Percentiles rank a stretch among this genome's conserved stretches.
Evolutionary conservation across 1,140 invertebrate species (phyloP).

Genomic region (Drosophila orena): DNA sequence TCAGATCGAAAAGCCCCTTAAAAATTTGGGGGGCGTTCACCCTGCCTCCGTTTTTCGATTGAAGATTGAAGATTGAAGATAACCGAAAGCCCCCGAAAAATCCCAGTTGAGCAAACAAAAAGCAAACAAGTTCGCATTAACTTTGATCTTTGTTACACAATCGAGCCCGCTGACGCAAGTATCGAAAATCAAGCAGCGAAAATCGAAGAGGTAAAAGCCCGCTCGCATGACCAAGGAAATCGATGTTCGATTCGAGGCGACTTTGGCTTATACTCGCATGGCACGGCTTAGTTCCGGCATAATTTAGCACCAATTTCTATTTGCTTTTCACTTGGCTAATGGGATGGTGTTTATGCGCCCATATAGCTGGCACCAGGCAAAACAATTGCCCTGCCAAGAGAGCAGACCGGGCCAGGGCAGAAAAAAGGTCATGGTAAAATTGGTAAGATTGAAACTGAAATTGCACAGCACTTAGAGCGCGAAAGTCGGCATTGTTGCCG

Average conservation of each 20-base stretch:
- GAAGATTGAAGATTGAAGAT: conserved; percentile 10
- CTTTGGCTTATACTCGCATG: conserved; percentile 48
- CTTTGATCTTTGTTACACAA: conserved; percentile 62
- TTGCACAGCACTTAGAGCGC: conserved; percentile 71
- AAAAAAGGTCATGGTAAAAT: conserved; percentile 81
- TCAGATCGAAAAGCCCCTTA: conserved; percentile 40
- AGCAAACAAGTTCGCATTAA: conserved; percentile 42
- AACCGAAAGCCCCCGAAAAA: conserved; percentile 19
- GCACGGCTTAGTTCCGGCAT: conserved; percentile 70
- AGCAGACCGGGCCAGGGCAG: conserved; percentile 11
- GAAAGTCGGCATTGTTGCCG: conserved; percentile 58
- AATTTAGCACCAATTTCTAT: conserved; percentile 82
- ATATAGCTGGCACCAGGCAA: conserved; percentile 26
- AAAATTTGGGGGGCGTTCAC: conserved; percentile 60
- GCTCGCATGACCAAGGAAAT: conserved; percentile 55
- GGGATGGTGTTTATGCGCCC: conserved; percentile 54
- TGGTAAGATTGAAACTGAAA: conserved; percentile 78
- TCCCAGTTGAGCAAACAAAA: conserved; percentile 2
- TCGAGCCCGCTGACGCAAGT: conserved; percentile 57
- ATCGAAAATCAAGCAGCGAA: conserved; percentile 19
- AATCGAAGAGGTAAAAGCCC: conserved; percentile 52
- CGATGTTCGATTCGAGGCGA: conserved; percentile 12
- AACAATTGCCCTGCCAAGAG: conserved; percentile 50
- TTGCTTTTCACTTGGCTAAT: conserved; percentile 77
- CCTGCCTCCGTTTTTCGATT: conserved; percentile 32